phyloP scores from a whole-genome alignment of 2,888 invertebrate genomes.

The Meteorus colon region DNA sequence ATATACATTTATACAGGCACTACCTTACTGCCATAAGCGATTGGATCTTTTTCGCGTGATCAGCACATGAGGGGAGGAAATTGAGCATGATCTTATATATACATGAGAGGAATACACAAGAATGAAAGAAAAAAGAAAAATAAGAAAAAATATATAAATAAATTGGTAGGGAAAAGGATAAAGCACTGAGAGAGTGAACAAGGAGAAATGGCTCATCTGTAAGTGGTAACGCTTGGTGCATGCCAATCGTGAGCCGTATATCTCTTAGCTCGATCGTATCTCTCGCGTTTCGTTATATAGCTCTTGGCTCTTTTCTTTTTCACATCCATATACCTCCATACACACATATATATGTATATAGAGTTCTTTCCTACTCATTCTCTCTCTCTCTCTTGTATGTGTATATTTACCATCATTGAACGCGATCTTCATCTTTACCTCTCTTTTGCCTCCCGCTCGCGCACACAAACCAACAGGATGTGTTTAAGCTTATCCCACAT shows the following conservation, averaged over 20 bases:
- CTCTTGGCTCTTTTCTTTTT: constrained; percentile 39
- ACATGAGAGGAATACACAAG: constrained; percentile 14
- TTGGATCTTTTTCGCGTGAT: constrained; percentile 43
- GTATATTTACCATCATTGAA: background rate
- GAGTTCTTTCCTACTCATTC: constrained; percentile 20
- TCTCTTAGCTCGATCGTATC: constrained; percentile 61
- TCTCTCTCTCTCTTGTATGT: constrained; percentile 9
- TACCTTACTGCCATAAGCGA: constrained; percentile 28
- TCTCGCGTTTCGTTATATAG: constrained; percentile 55
- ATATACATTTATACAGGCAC: constrained; percentile 18
- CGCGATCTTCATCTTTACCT: constrained; percentile 14
- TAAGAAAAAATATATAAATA: constrained; percentile 15
- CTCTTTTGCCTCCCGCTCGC: constrained; percentile 36
- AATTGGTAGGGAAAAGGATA: constrained; percentile 20
- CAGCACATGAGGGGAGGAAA: constrained; percentile 17
- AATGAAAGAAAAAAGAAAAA: constrained; percentile 4
- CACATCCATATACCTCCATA: background rate
- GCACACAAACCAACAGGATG: constrained; percentile 35
- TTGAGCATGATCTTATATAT: constrained; percentile 13
- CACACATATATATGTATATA: background rate
- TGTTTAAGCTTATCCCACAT: constrained; percentile 38
- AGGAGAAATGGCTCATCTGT: constrained; percentile 55
- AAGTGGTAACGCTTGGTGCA: constrained; percentile 63
- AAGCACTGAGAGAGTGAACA: constrained; percentile 43
- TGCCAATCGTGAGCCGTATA: constrained; percentile 63